Conservation (phyloP, 1,140 invertebrate genomes). For the Zaprionus ghesquierei region DNA sequence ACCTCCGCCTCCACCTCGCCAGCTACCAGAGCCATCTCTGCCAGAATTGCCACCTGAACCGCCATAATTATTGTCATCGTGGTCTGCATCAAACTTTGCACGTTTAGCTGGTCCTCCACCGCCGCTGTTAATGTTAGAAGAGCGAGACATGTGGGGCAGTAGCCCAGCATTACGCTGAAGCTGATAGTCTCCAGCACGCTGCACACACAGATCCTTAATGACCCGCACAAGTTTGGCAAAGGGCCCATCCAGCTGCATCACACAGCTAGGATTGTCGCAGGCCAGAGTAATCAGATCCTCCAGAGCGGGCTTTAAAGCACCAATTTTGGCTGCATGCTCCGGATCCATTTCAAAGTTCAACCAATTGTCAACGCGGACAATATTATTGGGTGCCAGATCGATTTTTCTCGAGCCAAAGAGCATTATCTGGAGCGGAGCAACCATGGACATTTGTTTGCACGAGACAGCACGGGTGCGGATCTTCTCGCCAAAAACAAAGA, state of each 20-base stretch:
- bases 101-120: slow-evolving; percentile 42
- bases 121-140: background rate
- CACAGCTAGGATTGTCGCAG: slow-evolving; percentile 89
- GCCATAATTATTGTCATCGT: slow-evolving; percentile 26
- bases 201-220: slow-evolving; percentile 87
- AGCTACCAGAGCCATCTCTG: slow-evolving; percentile 3
- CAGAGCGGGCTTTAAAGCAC: slow-evolving; percentile 93
- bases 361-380: slow-evolving; percentile 94
- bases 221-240: slow-evolving; percentile 86
- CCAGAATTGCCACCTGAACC: background rate
- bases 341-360: slow-evolving; percentile 95
- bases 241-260: slow-evolving; percentile 84
- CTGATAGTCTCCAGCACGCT: slow-evolving; percentile 88
- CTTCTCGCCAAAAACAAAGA: slow-evolving; percentile 99
- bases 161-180: slow-evolving; percentile 84
- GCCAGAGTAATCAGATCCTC: slow-evolving; percentile 92
- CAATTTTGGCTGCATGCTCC: slow-evolving; percentile 89
- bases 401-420: slow-evolving; percentile 96
- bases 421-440: slow-evolving; percentile 95
- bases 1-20: slow-evolving; percentile 5
- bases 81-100: slow-evolving; percentile 38
- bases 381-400: slow-evolving; percentile 87
- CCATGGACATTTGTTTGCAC: slow-evolving; percentile 98
- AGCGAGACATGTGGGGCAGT: slow-evolving; percentile 80
- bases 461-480: slow-evolving; percentile 97